Conservation (phyloP, 2,797 vertebrate species). For the Rousettus madagascariensis region DNA sequence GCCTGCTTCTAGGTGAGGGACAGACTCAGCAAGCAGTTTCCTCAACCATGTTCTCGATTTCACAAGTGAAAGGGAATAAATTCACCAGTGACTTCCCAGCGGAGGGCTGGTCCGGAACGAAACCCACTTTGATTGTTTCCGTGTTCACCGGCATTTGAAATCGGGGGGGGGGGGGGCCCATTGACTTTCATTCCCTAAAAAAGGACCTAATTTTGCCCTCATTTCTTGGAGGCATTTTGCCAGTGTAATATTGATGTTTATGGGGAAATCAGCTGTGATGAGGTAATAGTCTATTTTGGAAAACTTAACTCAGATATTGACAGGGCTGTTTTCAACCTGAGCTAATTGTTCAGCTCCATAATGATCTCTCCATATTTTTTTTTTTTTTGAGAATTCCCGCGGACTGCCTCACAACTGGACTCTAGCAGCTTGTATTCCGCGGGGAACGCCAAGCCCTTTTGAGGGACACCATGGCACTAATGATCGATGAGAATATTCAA, state of each 20-base stretch:
- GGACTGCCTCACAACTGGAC: constrained; percentile 4
- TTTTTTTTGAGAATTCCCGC: constrained; percentile 13
- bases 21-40: not conserved
- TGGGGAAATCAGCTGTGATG: constrained; percentile 57
- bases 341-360: constrained; percentile 21
- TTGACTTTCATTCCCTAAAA: not conserved
- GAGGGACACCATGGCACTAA: constrained; percentile 41
- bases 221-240: constrained; percentile 40
- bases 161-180: not conserved
- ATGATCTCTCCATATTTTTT: not conserved
- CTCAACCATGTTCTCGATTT: not conserved
- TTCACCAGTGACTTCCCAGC: not conserved
- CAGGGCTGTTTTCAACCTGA: constrained; percentile 43
- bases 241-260: constrained; percentile 28
- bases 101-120: not conserved
- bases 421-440: not conserved
- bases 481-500: constrained; percentile 65
- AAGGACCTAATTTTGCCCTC: not conserved
- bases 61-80: not conserved
- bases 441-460: not conserved
- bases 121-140: not conserved
- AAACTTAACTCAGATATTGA: constrained; percentile 57
- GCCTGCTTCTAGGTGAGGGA: not conserved
- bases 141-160: not conserved
- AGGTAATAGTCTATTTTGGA: constrained; percentile 62